Percentiles rank a stretch among this genome's conserved stretches.
These are phyloP conservation scores for Ylistrum balloti DNA, from an alignment of 1,140 invertebrate genomes.

Conservation along the genomic window DNA sequence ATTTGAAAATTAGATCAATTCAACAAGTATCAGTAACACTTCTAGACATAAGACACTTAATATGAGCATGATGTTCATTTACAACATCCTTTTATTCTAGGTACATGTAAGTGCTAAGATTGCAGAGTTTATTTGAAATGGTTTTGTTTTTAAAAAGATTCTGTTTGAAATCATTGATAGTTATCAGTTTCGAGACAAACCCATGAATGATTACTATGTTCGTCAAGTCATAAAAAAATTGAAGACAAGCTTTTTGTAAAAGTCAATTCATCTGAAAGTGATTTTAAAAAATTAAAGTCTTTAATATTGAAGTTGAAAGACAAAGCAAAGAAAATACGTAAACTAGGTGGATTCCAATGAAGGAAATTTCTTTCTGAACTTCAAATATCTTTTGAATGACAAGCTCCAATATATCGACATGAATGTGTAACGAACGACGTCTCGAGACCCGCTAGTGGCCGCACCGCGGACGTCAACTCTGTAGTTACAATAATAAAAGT, in stretches of 20 bases:
- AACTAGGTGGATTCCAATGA: neutral
- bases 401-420: conserved; percentile 13
- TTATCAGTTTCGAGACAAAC: neutral
- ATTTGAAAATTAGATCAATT: neutral
- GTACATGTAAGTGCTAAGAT: neutral
- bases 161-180: neutral
- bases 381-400: neutral
- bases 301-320: too few relatives aligned
- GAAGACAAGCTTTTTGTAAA: neutral
- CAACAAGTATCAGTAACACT: too few relatives aligned
- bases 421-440: too few relatives aligned
- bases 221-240: neutral
- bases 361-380: neutral
- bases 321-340: neutral
- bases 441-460: too few relatives aligned
- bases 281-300: too few relatives aligned
- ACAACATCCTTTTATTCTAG: too few relatives aligned
- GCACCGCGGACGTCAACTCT: too few relatives aligned
- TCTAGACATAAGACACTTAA: too few relatives aligned
- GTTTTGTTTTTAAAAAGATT: neutral
- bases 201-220: neutral
- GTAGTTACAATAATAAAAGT: too few relatives aligned
- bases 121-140: neutral
- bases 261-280: neutral
- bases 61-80: too few relatives aligned